These are phyloP conservation scores for Pilophorus perplexus DNA, from an alignment of 2,888 invertebrate species.

Conservation along the genomic window DNA sequence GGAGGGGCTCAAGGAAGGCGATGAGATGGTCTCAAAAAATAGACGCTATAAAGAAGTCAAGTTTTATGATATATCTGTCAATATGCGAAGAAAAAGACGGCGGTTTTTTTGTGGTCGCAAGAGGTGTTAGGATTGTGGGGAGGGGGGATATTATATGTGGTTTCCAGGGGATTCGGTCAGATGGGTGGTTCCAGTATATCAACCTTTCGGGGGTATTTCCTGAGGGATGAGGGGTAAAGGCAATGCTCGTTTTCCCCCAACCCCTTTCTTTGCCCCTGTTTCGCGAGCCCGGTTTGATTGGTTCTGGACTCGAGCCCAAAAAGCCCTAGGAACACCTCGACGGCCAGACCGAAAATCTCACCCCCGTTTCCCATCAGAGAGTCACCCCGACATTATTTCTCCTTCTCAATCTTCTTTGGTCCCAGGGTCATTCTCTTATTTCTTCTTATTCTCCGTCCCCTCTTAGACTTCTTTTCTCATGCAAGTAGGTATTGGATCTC, in stretches of 20 bases:
- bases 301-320: slow-evolving; percentile 37
- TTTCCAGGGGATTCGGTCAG: slow-evolving; percentile 21
- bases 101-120: slow-evolving; percentile 9
- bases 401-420: slow-evolving; percentile 4
- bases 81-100: slow-evolving; percentile 28
- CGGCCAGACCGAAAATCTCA: not conserved
- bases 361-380: not conserved
- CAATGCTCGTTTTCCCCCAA: not conserved
- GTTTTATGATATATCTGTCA: slow-evolving; percentile 35
- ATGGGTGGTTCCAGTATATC: slow-evolving; percentile 18
- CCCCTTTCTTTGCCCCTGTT: not conserved
- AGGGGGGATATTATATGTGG: slow-evolving; percentile 32
- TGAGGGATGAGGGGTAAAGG: slow-evolving; percentile 4
- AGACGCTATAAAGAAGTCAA: slow-evolving; percentile 27
- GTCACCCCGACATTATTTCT: slow-evolving; percentile 6
- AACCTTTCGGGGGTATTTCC: slow-evolving; percentile 22
- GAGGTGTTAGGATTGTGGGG: slow-evolving; percentile 5
- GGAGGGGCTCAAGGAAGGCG: not conserved
- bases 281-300: slow-evolving; percentile 37
- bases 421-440: not conserved
- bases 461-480: slow-evolving; percentile 6
- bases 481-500: not conserved
- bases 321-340: slow-evolving; percentile 19
- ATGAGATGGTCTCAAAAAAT: not conserved
- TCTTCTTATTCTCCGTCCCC: not conserved